Percentiles rank a stretch among this genome's conserved stretches.
These are phyloP conservation scores for Muscicapa adusta DNA, from an alignment of 2,113 vertebrate genomes.

Conservation along the genomic window DNA sequence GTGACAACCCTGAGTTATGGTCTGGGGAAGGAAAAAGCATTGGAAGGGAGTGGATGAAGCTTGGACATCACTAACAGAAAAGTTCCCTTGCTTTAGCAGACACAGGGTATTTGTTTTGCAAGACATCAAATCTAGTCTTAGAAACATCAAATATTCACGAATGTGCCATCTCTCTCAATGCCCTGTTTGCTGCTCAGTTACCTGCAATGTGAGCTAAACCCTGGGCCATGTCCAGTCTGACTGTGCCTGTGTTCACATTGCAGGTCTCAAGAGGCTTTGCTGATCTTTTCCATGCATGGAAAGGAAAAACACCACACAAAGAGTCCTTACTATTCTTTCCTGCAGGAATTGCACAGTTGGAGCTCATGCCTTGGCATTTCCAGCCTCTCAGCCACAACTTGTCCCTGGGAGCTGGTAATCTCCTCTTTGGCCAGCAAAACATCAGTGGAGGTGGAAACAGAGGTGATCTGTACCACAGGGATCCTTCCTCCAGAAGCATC, in stretches of 20 bases:
- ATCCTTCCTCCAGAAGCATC: background rate
- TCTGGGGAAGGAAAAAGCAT: background rate
- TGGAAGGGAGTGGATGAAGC: background rate
- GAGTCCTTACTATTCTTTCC: accelerated
- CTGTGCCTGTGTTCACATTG: accelerated
- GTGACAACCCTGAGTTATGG: background rate
- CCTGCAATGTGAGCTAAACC: background rate
- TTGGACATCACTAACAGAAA: background rate
- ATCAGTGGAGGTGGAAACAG: accelerated
- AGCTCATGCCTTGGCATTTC: background rate
- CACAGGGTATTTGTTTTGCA: background rate
- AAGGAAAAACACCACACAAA: background rate
- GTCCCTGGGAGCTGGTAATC: background rate
- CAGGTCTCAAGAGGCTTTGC: background rate
- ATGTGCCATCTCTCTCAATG: background rate
- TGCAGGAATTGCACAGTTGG: background rate
- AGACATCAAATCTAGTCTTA: background rate
- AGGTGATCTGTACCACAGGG: accelerated
- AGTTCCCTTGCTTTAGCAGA: background rate
- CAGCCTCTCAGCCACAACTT: background rate
- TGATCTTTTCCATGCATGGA: background rate
- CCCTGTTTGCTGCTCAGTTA: background rate
- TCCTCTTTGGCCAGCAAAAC: background rate
- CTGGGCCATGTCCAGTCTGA: background rate
- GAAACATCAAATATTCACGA: background rate